phyloP scores from a whole-genome alignment of 2,113 vertebrate species.

The Lagenorhynchus albirostris region DNA sequence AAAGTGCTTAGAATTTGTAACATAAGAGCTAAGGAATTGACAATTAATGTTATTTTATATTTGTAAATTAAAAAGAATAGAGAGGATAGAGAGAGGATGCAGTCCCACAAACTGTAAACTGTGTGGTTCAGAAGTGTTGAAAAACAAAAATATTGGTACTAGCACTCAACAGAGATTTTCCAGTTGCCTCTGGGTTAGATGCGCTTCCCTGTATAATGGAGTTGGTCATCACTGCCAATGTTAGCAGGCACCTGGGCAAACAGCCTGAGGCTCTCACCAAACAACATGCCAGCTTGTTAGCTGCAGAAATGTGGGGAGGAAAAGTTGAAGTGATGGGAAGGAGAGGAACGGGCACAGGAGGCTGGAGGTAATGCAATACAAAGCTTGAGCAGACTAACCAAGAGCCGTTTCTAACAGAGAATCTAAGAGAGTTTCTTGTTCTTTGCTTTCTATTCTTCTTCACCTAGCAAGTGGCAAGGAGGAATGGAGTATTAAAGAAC shows the following conservation, averaged over 20 bases:
- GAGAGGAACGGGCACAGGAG: neutral
- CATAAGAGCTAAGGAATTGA: neutral
- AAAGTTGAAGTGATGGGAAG: neutral
- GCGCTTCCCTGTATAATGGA: neutral
- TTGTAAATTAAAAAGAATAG: neutral
- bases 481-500: neutral
- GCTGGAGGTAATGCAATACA: neutral
- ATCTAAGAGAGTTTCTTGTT: neutral
- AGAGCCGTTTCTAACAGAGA: neutral
- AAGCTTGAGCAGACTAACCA: neutral
- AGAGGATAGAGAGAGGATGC: neutral
- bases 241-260: neutral
- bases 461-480: neutral
- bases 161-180: neutral
- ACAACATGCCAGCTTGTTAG: neutral
- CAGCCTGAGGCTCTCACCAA: neutral
- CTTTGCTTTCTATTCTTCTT: neutral
- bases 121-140: neutral
- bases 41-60: neutral
- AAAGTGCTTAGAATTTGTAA: neutral
- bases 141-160: neutral
- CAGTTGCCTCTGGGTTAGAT: slow-evolving; percentile 9
- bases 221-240: neutral
- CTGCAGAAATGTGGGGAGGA: neutral
- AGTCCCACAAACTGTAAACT: neutral